phyloP scores from a whole-genome alignment of 2,113 vertebrate species.

The Neomonachus schauinslandi region DNA sequence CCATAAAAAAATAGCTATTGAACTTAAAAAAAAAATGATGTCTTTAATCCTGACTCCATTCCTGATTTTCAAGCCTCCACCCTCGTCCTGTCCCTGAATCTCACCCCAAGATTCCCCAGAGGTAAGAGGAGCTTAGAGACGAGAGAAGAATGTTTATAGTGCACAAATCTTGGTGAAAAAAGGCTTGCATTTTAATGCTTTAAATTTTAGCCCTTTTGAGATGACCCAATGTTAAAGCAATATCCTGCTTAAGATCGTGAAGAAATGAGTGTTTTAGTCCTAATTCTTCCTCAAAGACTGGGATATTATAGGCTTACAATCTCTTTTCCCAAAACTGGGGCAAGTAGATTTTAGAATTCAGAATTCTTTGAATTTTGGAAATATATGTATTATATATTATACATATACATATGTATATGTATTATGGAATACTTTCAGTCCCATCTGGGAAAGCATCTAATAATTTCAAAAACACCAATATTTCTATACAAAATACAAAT shows the following conservation, averaged over 20 bases:
- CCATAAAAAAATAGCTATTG: slow-evolving; percentile 53
- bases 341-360: neutral
- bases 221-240: slow-evolving; percentile 26
- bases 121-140: neutral
- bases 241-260: neutral
- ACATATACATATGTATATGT: neutral
- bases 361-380: slow-evolving; percentile 24
- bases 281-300: neutral
- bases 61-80: neutral
- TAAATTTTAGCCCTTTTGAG: slow-evolving; percentile 15
- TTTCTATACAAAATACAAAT: neutral
- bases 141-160: neutral
- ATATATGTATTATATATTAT: neutral
- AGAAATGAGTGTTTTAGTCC: neutral
- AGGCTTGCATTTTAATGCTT: slow-evolving; percentile 24
- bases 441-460: neutral
- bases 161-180: neutral
- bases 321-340: neutral
- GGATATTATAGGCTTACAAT: neutral
- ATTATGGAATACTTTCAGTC: neutral
- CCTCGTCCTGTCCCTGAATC: neutral
- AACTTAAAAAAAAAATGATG: slow-evolving; percentile 57
- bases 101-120: neutral
- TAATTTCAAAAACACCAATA: neutral
- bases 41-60: slow-evolving; percentile 33